Evolutionary conservation across 23 tunicate genomes (phyloP), one percentile per base, ranked within the genome.

Genomic region (Phallusia fumigata): DNA sequence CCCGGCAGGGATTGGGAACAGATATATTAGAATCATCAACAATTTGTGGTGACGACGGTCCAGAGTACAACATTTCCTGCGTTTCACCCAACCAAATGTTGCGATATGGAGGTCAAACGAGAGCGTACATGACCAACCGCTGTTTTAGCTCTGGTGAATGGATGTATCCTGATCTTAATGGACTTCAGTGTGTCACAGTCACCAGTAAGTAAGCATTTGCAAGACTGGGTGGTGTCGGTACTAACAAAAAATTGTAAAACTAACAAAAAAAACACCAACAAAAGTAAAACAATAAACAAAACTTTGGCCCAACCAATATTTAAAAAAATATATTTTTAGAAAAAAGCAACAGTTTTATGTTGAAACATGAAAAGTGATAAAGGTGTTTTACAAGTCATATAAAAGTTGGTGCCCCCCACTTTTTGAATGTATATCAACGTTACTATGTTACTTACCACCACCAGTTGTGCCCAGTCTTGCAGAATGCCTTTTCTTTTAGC

Each of bases 401-500:
- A n/a, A n/a, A n/a, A n/a, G n/a, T n/a, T n/a, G n/a, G n/a, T n/a
- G n/a, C n/a, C n/a, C n/a, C n/a, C n/a, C n/a, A n/a, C n/a, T n/a
- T n/a, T n/a, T n/a, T n/a, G n/a, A n/a, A n/a, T n/a, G n/a, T n/a
- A n/a, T n/a, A n/a, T n/a, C n/a, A n/a, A n/a, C n/a, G n/a, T n/a
- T n/a, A n/a, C n/a, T n/a, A n/a, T n/a, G n/a, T n/a, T n/a, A n/a
- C n/a, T n/a, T n/a, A 21, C 28, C 69, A 58, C 28, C 69, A 58
- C 69, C 69, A 24, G 3, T 24, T 58, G 15, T 8, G 69, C 69
- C 69, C 69, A 58, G 69, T 58, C 69, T 58, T 58, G 69, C 5
- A 58, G 69, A 58, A 58, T 58, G 69, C 69, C 2, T 58, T 58
- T 58, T 74, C 33, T 74, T 74, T 33, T 33, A 32, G 81, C 58